phyloP scores from a whole-genome alignment of 2,888 invertebrate genomes.

The Resseliella maxima region DNA sequence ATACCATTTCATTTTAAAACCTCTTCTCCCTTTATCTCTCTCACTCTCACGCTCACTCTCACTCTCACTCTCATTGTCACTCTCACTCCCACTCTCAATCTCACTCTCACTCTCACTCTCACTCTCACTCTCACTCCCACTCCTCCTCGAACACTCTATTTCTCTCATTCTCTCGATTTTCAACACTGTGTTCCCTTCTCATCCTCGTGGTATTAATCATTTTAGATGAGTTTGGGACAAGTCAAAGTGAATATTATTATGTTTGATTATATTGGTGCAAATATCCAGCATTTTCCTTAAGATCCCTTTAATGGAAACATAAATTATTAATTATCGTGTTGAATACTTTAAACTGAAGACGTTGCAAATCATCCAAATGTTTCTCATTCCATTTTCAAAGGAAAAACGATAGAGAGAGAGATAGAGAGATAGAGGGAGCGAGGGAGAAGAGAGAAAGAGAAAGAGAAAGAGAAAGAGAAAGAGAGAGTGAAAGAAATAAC shows the following conservation, averaged over 20 bases:
- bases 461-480: not conserved
- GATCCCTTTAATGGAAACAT: not conserved
- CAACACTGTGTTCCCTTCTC: too few relatives aligned
- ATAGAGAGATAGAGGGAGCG: not conserved
- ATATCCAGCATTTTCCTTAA: not conserved
- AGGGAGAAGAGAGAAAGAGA: not conserved
- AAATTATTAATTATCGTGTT: constrained; percentile 23
- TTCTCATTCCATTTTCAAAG: not conserved
- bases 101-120: too few relatives aligned
- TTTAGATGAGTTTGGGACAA: not conserved
- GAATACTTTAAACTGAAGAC: constrained; percentile 21
- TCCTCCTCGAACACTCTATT: too few relatives aligned
- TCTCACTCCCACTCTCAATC: too few relatives aligned
- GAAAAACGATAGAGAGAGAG: too few relatives aligned
- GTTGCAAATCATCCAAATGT: not conserved
- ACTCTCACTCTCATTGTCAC: too few relatives aligned
- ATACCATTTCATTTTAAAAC: too few relatives aligned
- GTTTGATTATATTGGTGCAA: not conserved
- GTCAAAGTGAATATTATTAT: constrained; percentile 25
- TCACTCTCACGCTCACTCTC: too few relatives aligned
- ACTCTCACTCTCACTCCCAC: too few relatives aligned
- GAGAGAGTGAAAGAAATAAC: too few relatives aligned
- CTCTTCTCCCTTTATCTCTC: too few relatives aligned
- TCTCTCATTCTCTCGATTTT: too few relatives aligned
- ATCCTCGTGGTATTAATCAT: not conserved